Base-by-base conservation (phyloP, 2,797 vertebrate genomes). In the Sarcoramphus papa region DNA sequence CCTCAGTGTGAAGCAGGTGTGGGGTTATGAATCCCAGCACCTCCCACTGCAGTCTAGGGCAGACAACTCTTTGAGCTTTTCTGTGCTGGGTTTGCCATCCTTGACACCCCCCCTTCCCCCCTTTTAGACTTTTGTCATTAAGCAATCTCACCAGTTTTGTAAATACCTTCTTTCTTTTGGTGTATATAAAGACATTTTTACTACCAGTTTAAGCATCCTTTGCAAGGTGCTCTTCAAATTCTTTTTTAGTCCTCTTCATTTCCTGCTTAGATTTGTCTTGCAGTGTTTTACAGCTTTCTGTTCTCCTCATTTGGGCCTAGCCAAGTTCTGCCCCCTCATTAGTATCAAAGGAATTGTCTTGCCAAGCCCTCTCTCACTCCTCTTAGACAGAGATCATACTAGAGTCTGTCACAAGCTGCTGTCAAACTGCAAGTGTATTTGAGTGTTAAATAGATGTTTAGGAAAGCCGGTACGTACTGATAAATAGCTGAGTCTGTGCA, bases 71-170 rank as follows among this genome's bases (percentile, higher is more conserved):
- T 35, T 57, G 53, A 77, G 17, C 27, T 47, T 76, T 9, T n/a
- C 21, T n/a, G 20, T 41, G 21, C 33, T 50, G 14, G 19, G 31
- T 84, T 67, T 64, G 69, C 37, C 27, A 25, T 41, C 41, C 25
- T 60, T 64, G 20, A 48, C 6, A 8, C 21, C 14, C 2, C 1
- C 6, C 19, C 17, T 1, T 10, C 4, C 5, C 6, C 6, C 10
- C 7, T 17, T 33, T 54, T 64, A 65, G 33, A 31, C 41, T 70
- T 82, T 4, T 43, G 37, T 35, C 30, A 11, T 30, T 41, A 47
- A 50, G 12, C 1, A 0, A 5, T 40, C 24, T 89, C 45, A 31
- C 47, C 4, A 10, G 10, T 57, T 74, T 86, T 10, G 0, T 82
- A 30, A 28, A 30, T 53, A 25, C 25, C 6, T 89, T 41, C 6